These are phyloP conservation scores for Propsilocerus akamusi DNA, from an alignment of 1,140 invertebrate genomes.

Conservation along the genomic window DNA sequence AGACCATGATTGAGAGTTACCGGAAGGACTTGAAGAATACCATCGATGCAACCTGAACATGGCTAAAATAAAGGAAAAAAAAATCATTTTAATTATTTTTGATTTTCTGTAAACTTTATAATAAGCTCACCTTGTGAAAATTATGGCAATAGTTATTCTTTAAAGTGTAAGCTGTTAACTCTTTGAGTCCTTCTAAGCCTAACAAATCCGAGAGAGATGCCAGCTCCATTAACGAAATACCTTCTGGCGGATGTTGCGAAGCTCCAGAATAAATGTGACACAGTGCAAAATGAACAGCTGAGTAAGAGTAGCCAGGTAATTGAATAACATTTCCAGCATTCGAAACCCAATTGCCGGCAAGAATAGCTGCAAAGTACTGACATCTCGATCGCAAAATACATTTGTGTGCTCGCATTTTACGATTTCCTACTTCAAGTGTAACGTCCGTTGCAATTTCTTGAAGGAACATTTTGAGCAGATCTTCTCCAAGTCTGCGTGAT, in stretches of 20 bases:
- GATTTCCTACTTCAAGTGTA: conserved; percentile 55
- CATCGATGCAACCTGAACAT: conserved; percentile 52
- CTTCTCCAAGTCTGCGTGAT: conserved; percentile 49
- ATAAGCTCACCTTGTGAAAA: conserved; percentile 53
- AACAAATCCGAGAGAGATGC: conserved; percentile 74
- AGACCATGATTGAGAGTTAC: conserved; percentile 64
- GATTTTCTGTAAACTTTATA: neutral
- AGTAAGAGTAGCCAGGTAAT: conserved; percentile 66
- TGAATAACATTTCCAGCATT: conserved; percentile 63
- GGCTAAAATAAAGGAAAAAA: conserved; percentile 32
- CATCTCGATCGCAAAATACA: conserved; percentile 76
- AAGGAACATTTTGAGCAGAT: conserved; percentile 72
- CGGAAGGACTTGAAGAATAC: conserved; percentile 65
- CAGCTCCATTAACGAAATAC: conserved; percentile 67
- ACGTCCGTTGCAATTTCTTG: conserved; percentile 77
- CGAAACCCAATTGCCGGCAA: conserved; percentile 66
- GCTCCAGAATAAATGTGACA: conserved; percentile 85
- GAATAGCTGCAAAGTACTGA: conserved; percentile 77
- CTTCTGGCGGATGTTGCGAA: conserved; percentile 63
- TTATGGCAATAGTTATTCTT: conserved; percentile 79
- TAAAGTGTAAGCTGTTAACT: conserved; percentile 69
- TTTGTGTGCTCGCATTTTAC: conserved; percentile 68
- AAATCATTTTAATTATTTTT: neutral
- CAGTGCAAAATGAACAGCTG: conserved; percentile 69
- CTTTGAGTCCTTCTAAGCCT: conserved; percentile 71